Evolutionary conservation across 2,797 vertebrate genomes (phyloP), one percentile per base, ranked within the genome.

Genomic region (Lacerta viridis): DNA sequence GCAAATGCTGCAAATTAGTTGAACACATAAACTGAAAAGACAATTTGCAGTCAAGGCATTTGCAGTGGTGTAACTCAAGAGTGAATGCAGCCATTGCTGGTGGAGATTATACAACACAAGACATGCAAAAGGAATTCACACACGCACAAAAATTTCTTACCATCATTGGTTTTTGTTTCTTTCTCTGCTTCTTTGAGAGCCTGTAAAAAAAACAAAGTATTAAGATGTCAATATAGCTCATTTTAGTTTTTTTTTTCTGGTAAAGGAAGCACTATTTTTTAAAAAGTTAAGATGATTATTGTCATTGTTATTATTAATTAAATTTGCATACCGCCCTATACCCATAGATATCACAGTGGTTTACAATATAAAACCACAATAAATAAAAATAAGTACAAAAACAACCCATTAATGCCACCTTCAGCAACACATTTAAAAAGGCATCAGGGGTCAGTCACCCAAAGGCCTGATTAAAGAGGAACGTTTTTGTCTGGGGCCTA

Each of bases 171-270:
- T 97, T 98, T 96, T 98, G 98, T 91, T 98, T 99, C 96, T 97
- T 99, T 95, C 98, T 99, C 95, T 99, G 98, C 93, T 98, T 99
- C 96, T 99, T 99, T 20, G 98, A 99, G 23, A 98, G 95, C 90
- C 99, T 99, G 93, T 76, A 86, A 84, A 80, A 80, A 33, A 33
- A 66, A 94, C 92, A 90, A 8, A 46, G 69, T n/a, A 87, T 78
- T 10, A 89, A 88, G 89, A 90, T 2, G 68, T 93, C 27, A 91
- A 83, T 59, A 25, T 3, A 9, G 20, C 36, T 50, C 50, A 13
- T 50, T 29, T n/a, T 29, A 59, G 27, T 41, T 18, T 5, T 72
- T 13, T 41, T 69, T 78, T 39, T 13, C 50, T 50, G 50, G 11
- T 77, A 85, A 50, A 83, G 3, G 33, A 5, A 39, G 71, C 13